Percentiles rank a stretch among this genome's conserved stretches.
Evolutionary conservation across 2,888 invertebrate species (phyloP).

Genomic region (Netelia virgata): DNA sequence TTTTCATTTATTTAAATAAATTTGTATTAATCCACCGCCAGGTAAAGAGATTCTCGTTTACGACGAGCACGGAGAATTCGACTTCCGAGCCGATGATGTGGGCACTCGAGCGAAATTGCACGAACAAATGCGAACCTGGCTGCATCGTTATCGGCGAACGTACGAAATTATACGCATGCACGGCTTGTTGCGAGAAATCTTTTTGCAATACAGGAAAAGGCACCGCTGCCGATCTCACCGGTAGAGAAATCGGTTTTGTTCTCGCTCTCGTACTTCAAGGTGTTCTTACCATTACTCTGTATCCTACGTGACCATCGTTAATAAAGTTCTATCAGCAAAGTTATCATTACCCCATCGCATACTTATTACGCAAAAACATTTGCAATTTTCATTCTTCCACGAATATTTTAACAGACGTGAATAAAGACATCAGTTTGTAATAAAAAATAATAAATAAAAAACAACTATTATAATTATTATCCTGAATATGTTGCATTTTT

Average conservation of each 20-base stretch:
- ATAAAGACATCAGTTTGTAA: too few species aligned
- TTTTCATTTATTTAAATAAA: constrained; percentile 32
- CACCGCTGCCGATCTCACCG: constrained; percentile 76
- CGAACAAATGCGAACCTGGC: constrained; percentile 93
- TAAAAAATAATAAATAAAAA: too few species aligned
- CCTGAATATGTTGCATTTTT: too few species aligned
- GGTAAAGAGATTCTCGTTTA: constrained; percentile 94
- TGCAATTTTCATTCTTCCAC: too few species aligned
- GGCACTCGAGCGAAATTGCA: constrained; percentile 93
- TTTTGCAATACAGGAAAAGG: constrained; percentile 92
- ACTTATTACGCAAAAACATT: not conserved
- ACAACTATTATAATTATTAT: too few species aligned
- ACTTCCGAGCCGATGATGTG: constrained; percentile 91
- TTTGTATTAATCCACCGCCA: constrained; percentile 76
- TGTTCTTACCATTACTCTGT: constrained; percentile 79
- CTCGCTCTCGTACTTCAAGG: constrained; percentile 80
- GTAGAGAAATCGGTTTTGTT: constrained; percentile 77
- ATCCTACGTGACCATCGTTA: constrained; percentile 79
- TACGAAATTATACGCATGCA: constrained; percentile 95
- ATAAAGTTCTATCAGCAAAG: constrained; percentile 70
- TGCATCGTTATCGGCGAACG: constrained; percentile 96
- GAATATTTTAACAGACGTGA: too few species aligned
- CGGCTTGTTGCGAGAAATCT: constrained; percentile 92
- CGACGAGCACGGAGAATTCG: constrained; percentile 92
- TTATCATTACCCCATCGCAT: not conserved